These are phyloP conservation scores for Cheirogaleus medius DNA, from an alignment of 2,113 vertebrate species.

Conservation along the genomic window DNA sequence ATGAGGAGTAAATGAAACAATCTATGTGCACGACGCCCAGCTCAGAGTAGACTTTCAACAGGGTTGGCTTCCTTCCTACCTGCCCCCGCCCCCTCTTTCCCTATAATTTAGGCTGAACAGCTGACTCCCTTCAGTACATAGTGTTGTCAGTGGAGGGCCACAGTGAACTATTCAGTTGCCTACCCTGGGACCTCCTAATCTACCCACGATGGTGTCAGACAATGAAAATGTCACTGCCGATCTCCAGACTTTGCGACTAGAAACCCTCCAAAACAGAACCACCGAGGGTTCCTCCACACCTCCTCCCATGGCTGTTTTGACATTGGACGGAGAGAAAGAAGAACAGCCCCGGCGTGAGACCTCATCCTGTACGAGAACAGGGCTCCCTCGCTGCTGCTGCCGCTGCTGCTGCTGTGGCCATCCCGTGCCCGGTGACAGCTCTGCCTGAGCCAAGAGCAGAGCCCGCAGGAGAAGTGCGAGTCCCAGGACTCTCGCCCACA, in stretches of 20 bases:
- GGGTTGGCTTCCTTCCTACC: neutral
- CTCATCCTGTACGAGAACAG: neutral
- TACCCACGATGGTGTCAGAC: neutral
- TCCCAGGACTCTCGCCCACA: neutral
- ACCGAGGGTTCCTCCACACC: neutral
- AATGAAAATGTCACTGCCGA: neutral
- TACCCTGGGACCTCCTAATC: neutral
- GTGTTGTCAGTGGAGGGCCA: neutral
- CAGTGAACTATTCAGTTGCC: neutral
- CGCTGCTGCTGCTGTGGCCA: neutral
- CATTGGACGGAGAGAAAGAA: neutral
- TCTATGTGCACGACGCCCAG: accelerated
- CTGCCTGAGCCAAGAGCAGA: neutral
- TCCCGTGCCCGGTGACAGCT: accelerated
- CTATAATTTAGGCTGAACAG: neutral
- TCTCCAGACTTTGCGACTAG: neutral
- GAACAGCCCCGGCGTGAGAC: neutral
- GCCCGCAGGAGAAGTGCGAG: neutral
- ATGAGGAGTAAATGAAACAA: accelerated
- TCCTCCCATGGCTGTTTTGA: neutral
- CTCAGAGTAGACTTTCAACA: accelerated
- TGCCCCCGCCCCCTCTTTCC: neutral
- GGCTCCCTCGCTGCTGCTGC: neutral
- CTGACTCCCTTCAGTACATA: neutral
- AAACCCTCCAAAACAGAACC: neutral